Base-by-base conservation (phyloP, 2,888 invertebrate genomes). In the Microplitis manilae region DNA sequence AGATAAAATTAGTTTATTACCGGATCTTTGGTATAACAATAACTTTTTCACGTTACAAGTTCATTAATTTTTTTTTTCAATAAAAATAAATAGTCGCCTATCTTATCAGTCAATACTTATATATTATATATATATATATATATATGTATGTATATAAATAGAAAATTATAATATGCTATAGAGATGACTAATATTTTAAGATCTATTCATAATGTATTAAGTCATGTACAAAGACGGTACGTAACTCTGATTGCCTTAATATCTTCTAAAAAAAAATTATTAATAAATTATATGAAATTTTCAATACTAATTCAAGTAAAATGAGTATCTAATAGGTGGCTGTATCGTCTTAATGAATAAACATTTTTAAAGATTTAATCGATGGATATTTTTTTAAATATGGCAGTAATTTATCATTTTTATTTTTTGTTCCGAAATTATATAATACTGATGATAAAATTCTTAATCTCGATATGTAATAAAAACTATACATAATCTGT, bases 141-240 rank as follows among this genome's bases (percentile, higher is more conserved):
- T 50, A 50, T 50, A 50, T 50, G 30, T 4, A 30, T 50, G 5
- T 50, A 1, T 13, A 13, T 13, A 9, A 13, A 50, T 13, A 50
- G 50, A 8, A 50, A 50, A 50, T 50, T 13, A 38, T 67, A 30
- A 38, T 39, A 67, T 15, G 7, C 30, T n/a, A 64, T 30, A 38
- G n/a, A 20, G 39, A n/a, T 67, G 67, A 67, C 20, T 67, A 67
- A 67, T 67, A 67, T 6, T 38, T 20, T 30, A 38, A n/a, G 30
- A 67, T 67, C 67, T 67, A 50, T 69, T 69, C 5, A 50, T 69
- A 8, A 39, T 9, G 13, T 69, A 20, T 41, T n/a, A 59, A 40
- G 9, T 4, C 41, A 69, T 50, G 69, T 69, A 20, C 20, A 59
- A 41, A 40, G 8, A 69, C 50, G 69, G 69, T 69, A 69, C 5